Conservation (phyloP, 1,140 invertebrate species). For the Mamestra configurata region DNA sequence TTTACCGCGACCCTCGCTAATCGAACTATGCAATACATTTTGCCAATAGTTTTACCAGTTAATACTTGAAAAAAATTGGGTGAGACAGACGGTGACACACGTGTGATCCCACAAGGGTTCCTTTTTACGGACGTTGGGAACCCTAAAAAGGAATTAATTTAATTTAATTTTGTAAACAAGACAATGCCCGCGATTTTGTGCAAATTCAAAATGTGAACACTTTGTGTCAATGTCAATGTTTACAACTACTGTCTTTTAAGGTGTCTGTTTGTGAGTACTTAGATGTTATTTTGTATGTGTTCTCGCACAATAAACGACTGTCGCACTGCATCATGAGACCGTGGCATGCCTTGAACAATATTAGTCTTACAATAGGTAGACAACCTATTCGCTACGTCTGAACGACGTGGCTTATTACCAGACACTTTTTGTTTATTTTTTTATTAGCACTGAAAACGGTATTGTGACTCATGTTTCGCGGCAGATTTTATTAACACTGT, state of each 20-base stretch:
- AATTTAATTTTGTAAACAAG: neutral
- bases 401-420: neutral
- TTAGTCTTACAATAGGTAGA: constrained; percentile 20
- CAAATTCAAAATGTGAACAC: neutral
- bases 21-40: neutral
- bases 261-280: neutral
- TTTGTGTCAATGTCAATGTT: neutral
- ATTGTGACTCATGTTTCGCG: neutral
- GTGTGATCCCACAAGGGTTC: too few species aligned
- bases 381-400: neutral
- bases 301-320: constrained; percentile 11
- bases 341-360: constrained; percentile 31
- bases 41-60: neutral
- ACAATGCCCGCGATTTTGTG: neutral
- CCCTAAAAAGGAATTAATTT: too few species aligned
- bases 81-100: too few species aligned
- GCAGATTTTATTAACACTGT: neutral
- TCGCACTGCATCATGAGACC: constrained; percentile 18
- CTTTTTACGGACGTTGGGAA: too few species aligned
- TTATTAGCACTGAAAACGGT: constrained; percentile 15
- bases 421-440: constrained; percentile 3
- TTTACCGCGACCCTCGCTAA: constrained; percentile 1
- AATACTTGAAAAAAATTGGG: too few species aligned
- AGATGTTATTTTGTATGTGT: constrained; percentile 36
- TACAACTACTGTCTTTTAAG: neutral